Evolutionary conservation across 1,140 invertebrate species (phyloP), one percentile per base, ranked within the genome.

Genomic region (Zaprionus africanus): DNA sequence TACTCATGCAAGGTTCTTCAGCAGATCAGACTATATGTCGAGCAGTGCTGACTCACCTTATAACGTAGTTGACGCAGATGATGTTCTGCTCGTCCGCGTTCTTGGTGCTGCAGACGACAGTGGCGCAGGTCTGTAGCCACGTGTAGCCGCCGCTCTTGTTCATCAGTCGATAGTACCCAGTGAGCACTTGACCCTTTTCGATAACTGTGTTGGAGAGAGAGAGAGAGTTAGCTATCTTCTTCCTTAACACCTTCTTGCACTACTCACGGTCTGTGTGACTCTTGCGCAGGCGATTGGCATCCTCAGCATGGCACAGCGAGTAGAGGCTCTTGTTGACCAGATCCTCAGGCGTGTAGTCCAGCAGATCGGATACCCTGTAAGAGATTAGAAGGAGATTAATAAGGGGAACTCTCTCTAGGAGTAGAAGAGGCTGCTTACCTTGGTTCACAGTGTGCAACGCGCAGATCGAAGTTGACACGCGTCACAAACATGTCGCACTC

Each of bases 401-500:
- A 0, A 34, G 0, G 9, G 9, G 2, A 34, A 11, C 31, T 34
- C 31, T 34, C 31, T 34, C 9, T 34, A 34, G 2, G 12, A 22
- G 1, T 0, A 1, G 1, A 22, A 22, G n/a, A 3, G 19, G 4
- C 0, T 7, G 56, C 94, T 94, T 94, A 98, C 98, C 96, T 97
- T 81, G 98, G 98, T 93, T 99, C 98, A 92, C 98, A 99, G 93
- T 99, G 98, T 57, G 97, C 97, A 94, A 99, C 97, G 94, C 96
- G 96, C 93, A 99, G 98, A 93, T 99, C 97, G 81, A 99, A 98
- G 91, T 96, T 98, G 75, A 99, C 97, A 82, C 98, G 95, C 46
- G 97, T 99, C 78, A 99, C 98, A 93, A 99, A 99, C 96, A 99
- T 99, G 91, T 99, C 98, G 28, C 96, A 96, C 93, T 99, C 98